Conservation (phyloP, 2,888 invertebrate genomes). For the Hyppa rectilinea region DNA sequence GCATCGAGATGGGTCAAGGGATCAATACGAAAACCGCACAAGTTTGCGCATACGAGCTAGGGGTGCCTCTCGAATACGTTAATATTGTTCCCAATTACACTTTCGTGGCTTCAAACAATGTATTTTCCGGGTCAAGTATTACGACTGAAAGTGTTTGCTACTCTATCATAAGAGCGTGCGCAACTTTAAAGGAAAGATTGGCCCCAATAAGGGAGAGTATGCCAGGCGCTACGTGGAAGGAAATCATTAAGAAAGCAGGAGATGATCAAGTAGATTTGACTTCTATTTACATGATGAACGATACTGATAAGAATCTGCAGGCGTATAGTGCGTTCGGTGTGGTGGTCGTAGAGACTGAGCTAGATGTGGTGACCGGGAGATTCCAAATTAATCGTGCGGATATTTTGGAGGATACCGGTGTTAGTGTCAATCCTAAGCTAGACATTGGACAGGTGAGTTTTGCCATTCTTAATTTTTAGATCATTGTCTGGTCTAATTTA, state of each 20-base stretch:
- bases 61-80: conserved; percentile 92
- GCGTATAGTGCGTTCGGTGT: conserved; percentile 91
- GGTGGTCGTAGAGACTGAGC: conserved; percentile 91
- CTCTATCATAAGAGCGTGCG: conserved; percentile 91
- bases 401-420: conserved; percentile 92
- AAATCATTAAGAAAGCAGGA: conserved; percentile 90
- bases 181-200: conserved; percentile 89
- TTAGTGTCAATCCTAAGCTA: conserved; percentile 92
- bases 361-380: conserved; percentile 93
- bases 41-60: conserved; percentile 93
- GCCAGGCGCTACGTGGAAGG: conserved; percentile 90
- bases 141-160: conserved; percentile 92
- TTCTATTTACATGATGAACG: conserved; percentile 91
- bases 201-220: conserved; percentile 87
- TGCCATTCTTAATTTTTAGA: too few relatives aligned
- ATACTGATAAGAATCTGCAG: conserved; percentile 86
- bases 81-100: conserved; percentile 91
- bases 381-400: conserved; percentile 91
- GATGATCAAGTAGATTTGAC: conserved; percentile 90
- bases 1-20: conserved; percentile 95
- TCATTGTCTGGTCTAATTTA: too few relatives aligned
- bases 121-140: conserved; percentile 92
- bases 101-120: conserved; percentile 91
- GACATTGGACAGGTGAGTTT: conserved; percentile 92
- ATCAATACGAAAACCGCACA: conserved; percentile 95